A percentile compares a stretch with the other conserved stretches of the same genome.
phyloP scores from a whole-genome alignment of 2,888 invertebrate genomes.

The Caenorhabditis sp. region DNA sequence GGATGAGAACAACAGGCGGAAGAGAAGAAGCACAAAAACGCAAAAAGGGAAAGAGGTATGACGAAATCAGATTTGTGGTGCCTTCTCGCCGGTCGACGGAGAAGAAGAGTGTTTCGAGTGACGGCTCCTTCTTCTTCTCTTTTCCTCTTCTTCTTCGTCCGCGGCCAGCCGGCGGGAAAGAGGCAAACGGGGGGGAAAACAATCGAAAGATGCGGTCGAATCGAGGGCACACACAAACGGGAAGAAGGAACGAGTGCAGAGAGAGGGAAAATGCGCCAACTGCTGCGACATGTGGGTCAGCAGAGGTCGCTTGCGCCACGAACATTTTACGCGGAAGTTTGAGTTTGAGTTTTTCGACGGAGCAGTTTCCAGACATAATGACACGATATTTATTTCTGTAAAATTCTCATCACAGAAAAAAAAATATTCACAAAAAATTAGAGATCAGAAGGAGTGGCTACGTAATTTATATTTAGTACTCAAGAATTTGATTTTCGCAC shows the following conservation, averaged over 20 bases:
- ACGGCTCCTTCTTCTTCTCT: constrained; percentile 43
- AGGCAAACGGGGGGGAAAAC: constrained; percentile 45
- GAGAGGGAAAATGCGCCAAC: constrained; percentile 17
- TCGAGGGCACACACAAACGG: constrained; percentile 49
- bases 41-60: constrained; percentile 34
- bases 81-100: constrained; percentile 18
- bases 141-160: constrained; percentile 6
- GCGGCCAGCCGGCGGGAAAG: constrained; percentile 11
- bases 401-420: no score
- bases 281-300: constrained; percentile 11
- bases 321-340: background rate
- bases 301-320: constrained; percentile 4
- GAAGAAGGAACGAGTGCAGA: constrained; percentile 34
- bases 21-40: constrained; percentile 7
- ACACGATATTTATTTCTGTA: no score
- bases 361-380: no score
- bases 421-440: no score
- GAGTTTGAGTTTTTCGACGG: background rate
- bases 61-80: constrained; percentile 56
- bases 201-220: constrained; percentile 56
- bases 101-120: constrained; percentile 40
- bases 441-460: no score
- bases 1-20: constrained; percentile 1
- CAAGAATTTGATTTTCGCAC: no score
- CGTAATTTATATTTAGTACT: no score